phyloP scores from a whole-genome alignment of 2,888 invertebrate species.

The Trichopria drosophilae region DNA sequence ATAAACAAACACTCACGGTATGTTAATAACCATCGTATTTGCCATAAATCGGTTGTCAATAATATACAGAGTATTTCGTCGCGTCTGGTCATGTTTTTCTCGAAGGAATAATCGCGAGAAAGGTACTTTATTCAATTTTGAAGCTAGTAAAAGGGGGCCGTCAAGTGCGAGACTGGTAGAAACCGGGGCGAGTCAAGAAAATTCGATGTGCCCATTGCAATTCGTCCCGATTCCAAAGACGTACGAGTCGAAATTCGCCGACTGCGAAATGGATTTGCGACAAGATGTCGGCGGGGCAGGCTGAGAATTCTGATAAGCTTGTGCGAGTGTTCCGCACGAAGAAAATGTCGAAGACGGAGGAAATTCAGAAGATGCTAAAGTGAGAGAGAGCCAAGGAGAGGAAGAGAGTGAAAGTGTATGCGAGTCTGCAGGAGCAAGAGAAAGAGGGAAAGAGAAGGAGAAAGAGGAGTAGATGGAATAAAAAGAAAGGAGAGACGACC shows the following conservation, averaged over 20 bases:
- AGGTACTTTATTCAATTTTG: no score
- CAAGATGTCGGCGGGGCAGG: slow-evolving; percentile 51
- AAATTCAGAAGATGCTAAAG: slow-evolving; percentile 13
- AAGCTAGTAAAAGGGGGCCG: no score
- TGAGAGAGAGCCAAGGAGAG: slow-evolving; percentile 19
- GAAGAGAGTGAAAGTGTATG: slow-evolving; percentile 4
- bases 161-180: slow-evolving; percentile 5
- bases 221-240: slow-evolving; percentile 47
- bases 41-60: no score
- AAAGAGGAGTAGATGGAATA: no score
- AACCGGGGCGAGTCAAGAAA: slow-evolving; percentile 39
- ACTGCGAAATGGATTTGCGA: slow-evolving; percentile 56
- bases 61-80: no score
- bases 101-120: no score
- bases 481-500: no score
- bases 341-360: slow-evolving; percentile 4
- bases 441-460: slow-evolving; percentile 23
- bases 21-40: no score
- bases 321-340: slow-evolving; percentile 11
- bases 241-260: slow-evolving; percentile 48
- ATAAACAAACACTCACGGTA: no score
- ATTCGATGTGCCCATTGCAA: no score
- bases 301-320: slow-evolving; percentile 52
- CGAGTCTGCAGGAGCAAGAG: slow-evolving; percentile 10
- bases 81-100: no score